Evolutionary conservation across 2,113 vertebrate species (phyloP), one percentile per base, ranked within the genome.

Genomic region (Otis tarda): DNA sequence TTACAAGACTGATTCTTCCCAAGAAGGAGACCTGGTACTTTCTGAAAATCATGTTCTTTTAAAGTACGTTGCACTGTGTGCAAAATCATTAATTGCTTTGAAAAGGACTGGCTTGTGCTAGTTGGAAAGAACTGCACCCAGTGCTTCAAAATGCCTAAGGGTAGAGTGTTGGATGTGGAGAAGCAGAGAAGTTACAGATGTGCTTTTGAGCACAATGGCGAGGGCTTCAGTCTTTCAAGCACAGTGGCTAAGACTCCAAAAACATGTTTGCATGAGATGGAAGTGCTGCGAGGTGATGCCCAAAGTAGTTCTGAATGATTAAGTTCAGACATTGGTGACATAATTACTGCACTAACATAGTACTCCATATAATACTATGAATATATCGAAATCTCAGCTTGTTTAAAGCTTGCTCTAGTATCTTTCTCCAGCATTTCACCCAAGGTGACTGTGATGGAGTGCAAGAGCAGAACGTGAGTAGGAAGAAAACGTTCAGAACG

Each of bases 321-420:
- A 57, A 60, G 3, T 45, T 57, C 13, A 33, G 55, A 9, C 69
- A 28, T 6, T 30, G 35, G 37, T 31, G 76, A 24, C 28, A 18
- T 56, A 25, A 45, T 60, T 56, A 3, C 63, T 17, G 30, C 18
- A 2, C 35, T 83, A 30, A 88, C 8, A 2, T 4, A 57, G 45
- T 8, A 31, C 7, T 63, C 47, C 4, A 1, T 9, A 2, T 20
- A n/a, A 61, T 59, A 30, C 23, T 12, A n/a, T 2, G 3, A n/a
- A 67, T 45, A 30, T 39, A 25, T 20, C 4, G 53, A 50, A 22
- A 83, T 25, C 73, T 57, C n/a, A 78, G 14, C 16, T 41, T 65
- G 59, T 61, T 63, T 55, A 63, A 74, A 67, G 63, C 67, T 89
- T 15, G 16, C 67, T 89, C 10, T n/a, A 10, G 16, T 30, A 7